Evolutionary conservation across 2,888 invertebrate species (phyloP).

Genomic region (Exocentrus adspersus): DNA sequence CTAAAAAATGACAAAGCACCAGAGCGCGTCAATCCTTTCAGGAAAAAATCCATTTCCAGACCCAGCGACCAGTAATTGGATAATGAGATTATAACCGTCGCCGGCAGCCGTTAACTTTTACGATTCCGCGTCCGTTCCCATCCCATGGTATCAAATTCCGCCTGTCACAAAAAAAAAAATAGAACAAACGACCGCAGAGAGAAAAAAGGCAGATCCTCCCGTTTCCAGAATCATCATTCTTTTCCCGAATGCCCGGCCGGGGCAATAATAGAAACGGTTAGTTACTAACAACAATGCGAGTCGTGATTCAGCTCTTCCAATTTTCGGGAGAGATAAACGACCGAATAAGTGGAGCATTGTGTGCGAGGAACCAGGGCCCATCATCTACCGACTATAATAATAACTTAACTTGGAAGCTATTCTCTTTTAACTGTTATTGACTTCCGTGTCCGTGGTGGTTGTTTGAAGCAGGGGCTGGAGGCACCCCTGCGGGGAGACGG

Average conservation of each 20-base stretch:
- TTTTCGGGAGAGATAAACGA: conserved; percentile 52
- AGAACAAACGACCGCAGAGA: conserved; percentile 21
- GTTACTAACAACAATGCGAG: conserved; percentile 35
- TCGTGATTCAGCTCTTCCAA: conserved; percentile 42
- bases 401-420: conserved; percentile 38
- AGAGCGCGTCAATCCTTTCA: not conserved
- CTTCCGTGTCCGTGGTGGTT: conserved; percentile 43
- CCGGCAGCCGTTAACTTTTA: conserved; percentile 23
- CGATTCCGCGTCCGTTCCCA: conserved; percentile 11
- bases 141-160: conserved; percentile 17
- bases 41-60: not conserved
- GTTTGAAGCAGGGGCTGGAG: conserved; percentile 36
- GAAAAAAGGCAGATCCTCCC: conserved; percentile 19
- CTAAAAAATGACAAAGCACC: not conserved
- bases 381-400: conserved; percentile 31
- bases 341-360: conserved; percentile 54
- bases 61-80: not conserved
- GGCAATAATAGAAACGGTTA: conserved; percentile 26
- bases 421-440: conserved; percentile 45
- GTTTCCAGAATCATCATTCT: conserved; percentile 30
- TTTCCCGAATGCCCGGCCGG: not conserved
- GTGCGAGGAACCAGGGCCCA: conserved; percentile 33
- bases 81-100: conserved; percentile 17
- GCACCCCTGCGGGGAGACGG: conserved; percentile 32
- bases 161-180: conserved; percentile 7